Conservation (phyloP, 2,888 invertebrate species). For the Gari tellinella region DNA sequence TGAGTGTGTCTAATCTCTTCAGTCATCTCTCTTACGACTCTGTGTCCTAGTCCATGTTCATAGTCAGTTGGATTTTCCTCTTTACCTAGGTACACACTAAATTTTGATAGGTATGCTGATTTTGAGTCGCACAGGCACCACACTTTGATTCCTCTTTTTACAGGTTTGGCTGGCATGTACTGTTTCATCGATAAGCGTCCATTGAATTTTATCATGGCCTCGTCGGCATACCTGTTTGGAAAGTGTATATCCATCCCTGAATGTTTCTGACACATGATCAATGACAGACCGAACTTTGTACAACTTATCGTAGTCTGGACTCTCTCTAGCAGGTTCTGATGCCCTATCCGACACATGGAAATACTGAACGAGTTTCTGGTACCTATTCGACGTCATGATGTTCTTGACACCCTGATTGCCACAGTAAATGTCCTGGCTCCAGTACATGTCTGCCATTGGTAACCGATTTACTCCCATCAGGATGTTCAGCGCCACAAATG, state of each 20-base stretch:
- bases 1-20: conserved; percentile 5
- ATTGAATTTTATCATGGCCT: conserved; percentile 31
- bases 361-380: conserved; percentile 13
- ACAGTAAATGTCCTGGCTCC: conserved; percentile 21
- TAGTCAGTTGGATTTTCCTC: conserved; percentile 10
- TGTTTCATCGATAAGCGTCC: conserved; percentile 25
- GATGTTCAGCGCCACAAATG: conserved; percentile 38
- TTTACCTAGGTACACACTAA: conserved; percentile 26
- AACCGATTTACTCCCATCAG: conserved; percentile 39
- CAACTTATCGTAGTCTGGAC: not conserved
- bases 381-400: conserved; percentile 17
- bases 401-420: conserved; percentile 3
- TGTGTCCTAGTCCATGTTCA: conserved; percentile 40
- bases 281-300: conserved; percentile 20
- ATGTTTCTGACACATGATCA: conserved; percentile 7
- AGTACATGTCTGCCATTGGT: conserved; percentile 31
- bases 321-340: conserved; percentile 5
- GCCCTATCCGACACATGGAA: conserved; percentile 12
- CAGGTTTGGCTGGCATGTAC: conserved; percentile 32
- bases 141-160: conserved; percentile 35
- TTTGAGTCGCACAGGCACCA: conserved; percentile 33
- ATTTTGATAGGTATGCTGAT: conserved; percentile 21
- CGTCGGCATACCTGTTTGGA: conserved; percentile 25
- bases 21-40: conserved; percentile 28
- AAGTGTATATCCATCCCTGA: conserved; percentile 9